A percentile compares a stretch with the other conserved stretches of the same genome.
These are phyloP conservation scores for Brienomyrus brachyistius DNA, from an alignment of 2,113 vertebrate genomes.

Conservation along the genomic window DNA sequence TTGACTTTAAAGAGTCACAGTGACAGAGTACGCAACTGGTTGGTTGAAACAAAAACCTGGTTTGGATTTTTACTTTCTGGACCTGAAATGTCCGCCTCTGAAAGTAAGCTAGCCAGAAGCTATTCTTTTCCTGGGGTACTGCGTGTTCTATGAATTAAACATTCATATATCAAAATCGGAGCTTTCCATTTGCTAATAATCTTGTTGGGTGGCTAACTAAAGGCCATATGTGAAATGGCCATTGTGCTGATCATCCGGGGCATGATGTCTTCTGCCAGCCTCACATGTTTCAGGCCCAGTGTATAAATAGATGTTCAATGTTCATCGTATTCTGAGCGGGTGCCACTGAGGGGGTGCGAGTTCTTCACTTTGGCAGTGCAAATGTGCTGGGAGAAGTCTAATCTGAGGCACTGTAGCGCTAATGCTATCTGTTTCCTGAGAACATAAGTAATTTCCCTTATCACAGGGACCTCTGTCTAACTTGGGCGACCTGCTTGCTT, in stretches of 20 bases:
- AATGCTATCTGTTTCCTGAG: conserved; percentile 9
- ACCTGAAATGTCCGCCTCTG: no score
- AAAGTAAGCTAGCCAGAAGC: neutral
- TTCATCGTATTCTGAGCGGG: conserved; percentile 9
- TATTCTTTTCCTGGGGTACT: neutral
- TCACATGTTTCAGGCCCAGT: neutral
- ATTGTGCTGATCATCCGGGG: neutral
- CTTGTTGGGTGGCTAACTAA: neutral
- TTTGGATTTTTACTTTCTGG: no score
- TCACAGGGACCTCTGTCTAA: neutral
- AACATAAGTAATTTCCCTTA: conserved; percentile 22
- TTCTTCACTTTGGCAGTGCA: conserved; percentile 3
- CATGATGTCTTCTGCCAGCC: neutral
- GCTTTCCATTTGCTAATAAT: neutral
- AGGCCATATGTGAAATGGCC: neutral
- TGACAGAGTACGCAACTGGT: no score
- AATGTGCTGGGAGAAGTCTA: neutral
- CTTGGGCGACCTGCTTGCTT: neutral
- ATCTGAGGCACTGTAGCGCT: conserved; percentile 12
- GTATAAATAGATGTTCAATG: conserved; percentile 20
- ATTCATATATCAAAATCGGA: neutral
- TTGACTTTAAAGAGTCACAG: no score
- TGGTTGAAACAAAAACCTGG: no score
- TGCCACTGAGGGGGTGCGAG: neutral
- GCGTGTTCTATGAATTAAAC: neutral